These are phyloP conservation scores for Sthenelais limicola DNA, from an alignment of 2,888 invertebrate genomes.

Conservation along the genomic window DNA sequence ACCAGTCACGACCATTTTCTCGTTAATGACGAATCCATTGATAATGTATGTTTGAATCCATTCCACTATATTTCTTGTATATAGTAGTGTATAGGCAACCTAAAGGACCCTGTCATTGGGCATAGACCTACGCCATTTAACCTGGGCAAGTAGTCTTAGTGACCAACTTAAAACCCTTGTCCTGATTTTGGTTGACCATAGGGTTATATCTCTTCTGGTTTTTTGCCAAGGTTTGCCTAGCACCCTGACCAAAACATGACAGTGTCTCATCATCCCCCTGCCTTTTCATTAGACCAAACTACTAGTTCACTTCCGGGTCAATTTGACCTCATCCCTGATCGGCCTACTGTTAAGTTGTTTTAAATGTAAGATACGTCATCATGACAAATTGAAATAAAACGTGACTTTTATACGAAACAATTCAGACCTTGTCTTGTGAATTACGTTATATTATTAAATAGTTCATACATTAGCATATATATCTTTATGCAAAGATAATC, in stretches of 20 bases:
- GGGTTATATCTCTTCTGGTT: background rate
- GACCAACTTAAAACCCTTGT: no score
- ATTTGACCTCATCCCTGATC: constrained; percentile 23
- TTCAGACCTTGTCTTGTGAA: no score
- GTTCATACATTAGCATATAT: no score
- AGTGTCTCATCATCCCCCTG: background rate
- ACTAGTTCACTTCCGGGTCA: constrained; percentile 21
- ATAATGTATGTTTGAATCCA: constrained; percentile 33
- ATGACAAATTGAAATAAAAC: constrained; percentile 32
- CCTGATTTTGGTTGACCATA: constrained; percentile 22
- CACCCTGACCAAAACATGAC: background rate
- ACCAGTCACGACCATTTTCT: constrained; percentile 26
- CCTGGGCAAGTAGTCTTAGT: no score
- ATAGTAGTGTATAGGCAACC: constrained; percentile 33
- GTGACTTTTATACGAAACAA: constrained; percentile 36
- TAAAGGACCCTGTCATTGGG: no score
- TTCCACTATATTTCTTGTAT: constrained; percentile 39
- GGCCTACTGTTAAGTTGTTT: constrained; percentile 29
- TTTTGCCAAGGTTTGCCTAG: constrained; percentile 1
- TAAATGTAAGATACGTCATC: constrained; percentile 32
- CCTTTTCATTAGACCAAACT: constrained; percentile 2
- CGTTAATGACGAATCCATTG: constrained; percentile 22
- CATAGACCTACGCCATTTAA: no score
- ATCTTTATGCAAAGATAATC: no score
- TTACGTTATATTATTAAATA: no score